Conservation (phyloP, 2,113 vertebrate genomes). For the Sinocyclocheilus grahami region DNA sequence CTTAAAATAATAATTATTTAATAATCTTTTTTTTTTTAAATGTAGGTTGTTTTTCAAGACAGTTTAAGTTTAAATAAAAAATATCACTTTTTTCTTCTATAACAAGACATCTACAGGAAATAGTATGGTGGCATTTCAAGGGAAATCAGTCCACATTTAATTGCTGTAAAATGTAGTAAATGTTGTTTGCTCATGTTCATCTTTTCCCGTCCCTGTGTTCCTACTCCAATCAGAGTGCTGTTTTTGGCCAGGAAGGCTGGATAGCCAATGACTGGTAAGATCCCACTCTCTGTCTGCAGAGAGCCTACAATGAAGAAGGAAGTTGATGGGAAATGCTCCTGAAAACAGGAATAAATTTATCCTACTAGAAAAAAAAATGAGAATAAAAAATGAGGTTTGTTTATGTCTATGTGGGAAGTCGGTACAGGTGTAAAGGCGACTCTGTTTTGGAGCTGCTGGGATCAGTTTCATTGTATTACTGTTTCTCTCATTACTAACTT, state of each 20-base stretch:
- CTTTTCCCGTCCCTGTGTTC: too few species aligned
- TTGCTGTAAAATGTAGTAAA: too few species aligned
- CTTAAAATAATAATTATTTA: background rate
- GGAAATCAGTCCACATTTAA: too few species aligned
- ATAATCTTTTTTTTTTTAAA: background rate
- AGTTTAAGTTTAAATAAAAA: background rate
- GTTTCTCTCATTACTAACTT: background rate
- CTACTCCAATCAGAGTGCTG: too few species aligned
- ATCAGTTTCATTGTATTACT: slow-evolving; percentile 29
- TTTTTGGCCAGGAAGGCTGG: too few species aligned
- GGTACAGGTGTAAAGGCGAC: background rate
- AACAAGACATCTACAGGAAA: background rate
- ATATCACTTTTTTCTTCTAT: background rate
- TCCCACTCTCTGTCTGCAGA: too few species aligned
- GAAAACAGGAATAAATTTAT: too few species aligned
- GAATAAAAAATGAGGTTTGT: too few species aligned
- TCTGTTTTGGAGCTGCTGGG: background rate
- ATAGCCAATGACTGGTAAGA: too few species aligned
- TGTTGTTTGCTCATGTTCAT: too few species aligned
- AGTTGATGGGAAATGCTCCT: background rate
- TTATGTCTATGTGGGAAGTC: background rate
- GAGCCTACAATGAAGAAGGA: background rate
- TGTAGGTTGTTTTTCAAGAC: background rate
- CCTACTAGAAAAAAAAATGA: too few species aligned
- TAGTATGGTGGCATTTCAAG: too few species aligned